Evolutionary conservation across 35 echinoderm and acorn worm genomes (phyloP).

Genomic region (Stichopus chloronotus): DNA sequence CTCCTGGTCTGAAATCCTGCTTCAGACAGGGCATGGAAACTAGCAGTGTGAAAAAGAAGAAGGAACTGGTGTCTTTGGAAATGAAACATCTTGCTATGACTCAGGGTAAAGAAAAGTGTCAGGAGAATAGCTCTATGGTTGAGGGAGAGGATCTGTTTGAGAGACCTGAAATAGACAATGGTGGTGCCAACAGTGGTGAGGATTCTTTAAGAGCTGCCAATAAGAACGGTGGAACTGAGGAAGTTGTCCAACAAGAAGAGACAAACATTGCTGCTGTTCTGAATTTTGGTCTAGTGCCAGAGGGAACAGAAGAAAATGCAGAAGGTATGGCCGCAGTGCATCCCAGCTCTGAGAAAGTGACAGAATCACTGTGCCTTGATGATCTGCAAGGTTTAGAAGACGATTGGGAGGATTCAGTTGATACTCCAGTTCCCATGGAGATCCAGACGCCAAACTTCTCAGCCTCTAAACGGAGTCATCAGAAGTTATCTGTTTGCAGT

Average conservation of each 20-base stretch:
- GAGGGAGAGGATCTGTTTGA: too few species aligned
- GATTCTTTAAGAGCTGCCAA: too few species aligned
- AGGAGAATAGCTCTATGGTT: too few species aligned
- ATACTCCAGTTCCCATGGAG: conserved; percentile 30
- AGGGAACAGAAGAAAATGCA: background rate
- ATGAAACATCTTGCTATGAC: background rate
- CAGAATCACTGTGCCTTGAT: background rate
- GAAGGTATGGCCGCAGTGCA: background rate
- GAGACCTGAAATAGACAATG: too few species aligned
- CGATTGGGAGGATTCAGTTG: conserved; percentile 42
- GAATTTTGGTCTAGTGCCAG: background rate
- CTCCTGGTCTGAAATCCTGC: background rate
- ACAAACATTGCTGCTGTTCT: background rate
- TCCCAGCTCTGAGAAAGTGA: background rate
- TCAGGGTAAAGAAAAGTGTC: too few species aligned
- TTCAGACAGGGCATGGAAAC: background rate
- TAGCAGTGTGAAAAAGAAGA: background rate
- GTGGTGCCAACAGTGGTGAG: too few species aligned
- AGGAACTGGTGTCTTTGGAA: background rate
- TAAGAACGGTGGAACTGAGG: too few species aligned
- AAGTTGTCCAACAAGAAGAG: background rate
- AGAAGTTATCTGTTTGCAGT: background rate
- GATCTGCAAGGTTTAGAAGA: conserved; percentile 30
- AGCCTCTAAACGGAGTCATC: background rate
- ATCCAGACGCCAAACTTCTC: conserved; percentile 55